Evolutionary conservation across 2,888 invertebrate species (phyloP), one percentile per base, ranked within the genome.

Genomic region (Cryptus viduatorius): DNA sequence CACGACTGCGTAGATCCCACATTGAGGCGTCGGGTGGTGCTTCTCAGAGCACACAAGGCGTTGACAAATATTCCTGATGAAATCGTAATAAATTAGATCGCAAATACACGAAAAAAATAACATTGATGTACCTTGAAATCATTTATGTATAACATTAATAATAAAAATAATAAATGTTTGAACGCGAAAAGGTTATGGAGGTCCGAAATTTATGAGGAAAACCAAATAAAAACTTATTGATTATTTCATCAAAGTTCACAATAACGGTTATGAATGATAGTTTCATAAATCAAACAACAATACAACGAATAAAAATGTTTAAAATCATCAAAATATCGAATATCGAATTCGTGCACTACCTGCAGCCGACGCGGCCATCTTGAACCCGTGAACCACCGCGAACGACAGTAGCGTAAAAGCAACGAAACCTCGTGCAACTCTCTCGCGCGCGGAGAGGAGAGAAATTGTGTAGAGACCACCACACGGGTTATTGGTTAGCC

Each of bases 301-400:
- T 61, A 48, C 14, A 1, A 31, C 31, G 16, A 7, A n/a, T 29
- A 61, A 44, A 44, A 37, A 5, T 44, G n/a, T 73, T 78, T 59
- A 19, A 46, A 16, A 56, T 65, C 53, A 5, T 16, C 19, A 1
- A 8, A 59, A 24, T 68, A 14, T 64, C 8, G 31, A 31, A 64
- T 50, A 67, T 65, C 31, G 53, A 68, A 59, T 31, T 48, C 44
- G 37, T 37, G 7, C 37, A 19, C 19, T 72, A 82, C 77, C 82
- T 78, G 78, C 75, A 44, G 31, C 82, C 65, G 79, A 64, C 24
- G 65, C 71, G 12, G 84, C 82, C 84, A 84, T 84, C 65, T 75
- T 84, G 68, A 69, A 61, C 37, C 67, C 31, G 42, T 19, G 37
- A 37, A 37, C 37, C 37, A 37, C 37, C 37, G 37, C 37, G 37